A percentile compares a stretch with the other conserved stretches of the same genome.
These are phyloP conservation scores for Etia nguti DNA, from an alignment of 2,113 vertebrate species.

Conservation along the genomic window DNA sequence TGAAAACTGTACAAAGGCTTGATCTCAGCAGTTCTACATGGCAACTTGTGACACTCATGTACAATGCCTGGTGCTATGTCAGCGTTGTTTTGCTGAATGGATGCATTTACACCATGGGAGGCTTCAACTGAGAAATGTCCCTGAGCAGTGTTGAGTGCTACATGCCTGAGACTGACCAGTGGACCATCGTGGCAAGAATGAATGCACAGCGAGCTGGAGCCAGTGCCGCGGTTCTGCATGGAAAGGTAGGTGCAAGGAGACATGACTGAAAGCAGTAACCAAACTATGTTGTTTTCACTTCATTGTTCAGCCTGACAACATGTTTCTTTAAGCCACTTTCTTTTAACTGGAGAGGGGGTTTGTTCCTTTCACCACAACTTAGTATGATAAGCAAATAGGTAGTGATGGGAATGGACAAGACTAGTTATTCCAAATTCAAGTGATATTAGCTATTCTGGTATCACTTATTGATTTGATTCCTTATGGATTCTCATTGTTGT, in stretches of 20 bases:
- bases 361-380: too few species aligned
- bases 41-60: not conserved
- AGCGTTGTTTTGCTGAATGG: not conserved
- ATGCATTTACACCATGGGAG: conserved; percentile 24
- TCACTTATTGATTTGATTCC: too few species aligned
- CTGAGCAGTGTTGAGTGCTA: not conserved
- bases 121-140: not conserved
- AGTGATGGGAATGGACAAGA: too few species aligned
- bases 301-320: not conserved
- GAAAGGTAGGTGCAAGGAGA: not conserved
- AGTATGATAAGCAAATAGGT: not conserved
- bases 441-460: too few species aligned
- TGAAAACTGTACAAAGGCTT: not conserved
- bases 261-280: not conserved
- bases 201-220: not conserved
- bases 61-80: not conserved
- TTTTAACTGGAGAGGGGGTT: too few species aligned
- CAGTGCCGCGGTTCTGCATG: not conserved
- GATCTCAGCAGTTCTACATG: not conserved
- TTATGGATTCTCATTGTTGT: too few species aligned
- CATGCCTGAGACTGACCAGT: not conserved
- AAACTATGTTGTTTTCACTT: not conserved
- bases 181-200: not conserved
- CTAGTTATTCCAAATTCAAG: too few species aligned
- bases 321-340: not conserved